These are phyloP conservation scores for Delia radicum DNA, from an alignment of 1,140 invertebrate species.

Conservation along the genomic window DNA sequence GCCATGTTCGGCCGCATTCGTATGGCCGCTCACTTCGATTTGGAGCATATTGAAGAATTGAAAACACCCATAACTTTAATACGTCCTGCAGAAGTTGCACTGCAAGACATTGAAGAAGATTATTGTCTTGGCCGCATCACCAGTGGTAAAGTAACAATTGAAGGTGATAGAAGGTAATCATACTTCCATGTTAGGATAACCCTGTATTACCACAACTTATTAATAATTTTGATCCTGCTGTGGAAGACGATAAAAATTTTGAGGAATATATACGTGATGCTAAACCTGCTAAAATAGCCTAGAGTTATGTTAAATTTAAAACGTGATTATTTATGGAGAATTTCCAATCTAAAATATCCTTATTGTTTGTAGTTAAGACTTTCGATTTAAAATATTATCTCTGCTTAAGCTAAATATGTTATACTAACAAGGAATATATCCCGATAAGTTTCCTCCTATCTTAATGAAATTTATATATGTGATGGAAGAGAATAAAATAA, in stretches of 20 bases:
- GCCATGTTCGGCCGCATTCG: slow-evolving; percentile 62
- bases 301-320: too few species aligned
- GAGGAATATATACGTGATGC: slow-evolving; percentile 10
- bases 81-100: slow-evolving; percentile 61
- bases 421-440: too few species aligned
- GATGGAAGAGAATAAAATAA: too few species aligned
- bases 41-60: slow-evolving; percentile 46
- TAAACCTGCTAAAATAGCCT: not conserved
- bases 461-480: too few species aligned
- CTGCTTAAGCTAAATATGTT: too few species aligned
- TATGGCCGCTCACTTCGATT: slow-evolving; percentile 60
- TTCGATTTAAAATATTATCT: too few species aligned
- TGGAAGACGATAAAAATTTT: slow-evolving; percentile 49
- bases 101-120: slow-evolving; percentile 61
- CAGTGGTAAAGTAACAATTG: slow-evolving; percentile 57
- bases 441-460: too few species aligned
- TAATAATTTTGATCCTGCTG: slow-evolving; percentile 56
- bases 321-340: too few species aligned
- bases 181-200: slow-evolving; percentile 67
- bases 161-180: slow-evolving; percentile 72
- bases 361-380: too few species aligned
- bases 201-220: slow-evolving; percentile 64
- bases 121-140: slow-evolving; percentile 65
- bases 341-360: too few species aligned
- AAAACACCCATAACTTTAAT: slow-evolving; percentile 65